Evolutionary conservation across 2,797 vertebrate genomes (phyloP), one percentile per base, ranked within the genome.

Genomic region (Momotus momota): DNA sequence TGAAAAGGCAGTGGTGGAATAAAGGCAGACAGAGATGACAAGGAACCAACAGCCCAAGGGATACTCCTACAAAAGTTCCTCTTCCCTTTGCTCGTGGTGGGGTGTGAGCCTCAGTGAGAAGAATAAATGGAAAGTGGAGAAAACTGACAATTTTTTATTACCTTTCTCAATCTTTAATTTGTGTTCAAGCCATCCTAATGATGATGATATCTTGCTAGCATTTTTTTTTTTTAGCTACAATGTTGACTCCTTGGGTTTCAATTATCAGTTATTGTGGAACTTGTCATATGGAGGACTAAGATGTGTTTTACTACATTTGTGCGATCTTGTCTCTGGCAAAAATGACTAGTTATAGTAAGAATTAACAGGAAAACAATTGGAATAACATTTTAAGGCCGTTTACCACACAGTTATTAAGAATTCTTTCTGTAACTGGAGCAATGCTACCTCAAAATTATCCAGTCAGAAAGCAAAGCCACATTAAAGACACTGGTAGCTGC

Each of bases 301-400:
- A 72, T 51, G 31, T 13, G 21, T 79, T 91, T 96, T 84, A 66
- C 12, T 92, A 22, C 17, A 51, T 86, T 66, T 83, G 15, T 77
- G 16, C 22, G 60, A 40, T 75, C 64, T 51, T 71, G 3, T 64
- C 51, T 60, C 17, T 64, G 35, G 35, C 54, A 57, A 79, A 94
- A 92, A 52, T 0, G 1, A 71, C 25, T 3, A 10, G 8, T 69
- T 88, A 54, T 54, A 69, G 25, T 4, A 57, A 83, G 31, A 67
- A 83, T 41, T 70, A 60, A 15, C 14, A 75, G 13, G 55, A 55
- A 82, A 72, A 33, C 13, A 18, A 14, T 46, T 38, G 66, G 33
- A 74, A 61, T 60, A 48, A 10, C 0, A 52, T 80, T 38, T 86
- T 38, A 79, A 70, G 31, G 7, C 17, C 66, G 64, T 91, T 94